These are phyloP conservation scores for Pinctada fucata DNA, from an alignment of 2,888 invertebrate genomes.

Conservation along the genomic window DNA sequence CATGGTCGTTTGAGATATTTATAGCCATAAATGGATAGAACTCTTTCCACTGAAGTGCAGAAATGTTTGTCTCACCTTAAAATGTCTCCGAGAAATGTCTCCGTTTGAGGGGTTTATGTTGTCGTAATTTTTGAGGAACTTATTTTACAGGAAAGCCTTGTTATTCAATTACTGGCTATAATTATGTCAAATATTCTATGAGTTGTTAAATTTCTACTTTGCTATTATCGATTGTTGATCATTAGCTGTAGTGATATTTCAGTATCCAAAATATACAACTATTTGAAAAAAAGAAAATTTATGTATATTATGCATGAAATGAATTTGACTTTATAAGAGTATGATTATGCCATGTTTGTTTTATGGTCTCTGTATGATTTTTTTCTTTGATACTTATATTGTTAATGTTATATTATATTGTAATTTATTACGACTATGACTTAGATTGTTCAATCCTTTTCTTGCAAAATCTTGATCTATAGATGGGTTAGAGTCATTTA, in stretches of 20 bases:
- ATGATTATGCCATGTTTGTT: neutral
- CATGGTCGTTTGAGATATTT: conserved; percentile 5
- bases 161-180: neutral
- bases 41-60: too few species aligned
- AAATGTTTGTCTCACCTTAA: too few species aligned
- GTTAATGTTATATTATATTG: conserved; percentile 8
- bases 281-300: neutral
- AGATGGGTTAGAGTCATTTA: too few species aligned
- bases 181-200: neutral
- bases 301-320: conserved; percentile 19
- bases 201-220: conserved; percentile 1
- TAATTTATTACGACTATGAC: neutral
- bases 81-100: too few species aligned
- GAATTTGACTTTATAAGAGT: neutral
- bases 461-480: neutral
- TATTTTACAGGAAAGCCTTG: too few species aligned
- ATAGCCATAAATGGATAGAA: neutral
- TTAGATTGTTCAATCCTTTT: neutral
- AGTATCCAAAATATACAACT: neutral
- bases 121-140: too few species aligned
- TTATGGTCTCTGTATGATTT: neutral
- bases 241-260: conserved; percentile 1
- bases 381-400: conserved; percentile 1
- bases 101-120: too few species aligned
- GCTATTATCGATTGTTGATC: neutral